Evolutionary conservation across 2,888 invertebrate genomes (phyloP).

Genomic region (Seira sanloemensis): DNA sequence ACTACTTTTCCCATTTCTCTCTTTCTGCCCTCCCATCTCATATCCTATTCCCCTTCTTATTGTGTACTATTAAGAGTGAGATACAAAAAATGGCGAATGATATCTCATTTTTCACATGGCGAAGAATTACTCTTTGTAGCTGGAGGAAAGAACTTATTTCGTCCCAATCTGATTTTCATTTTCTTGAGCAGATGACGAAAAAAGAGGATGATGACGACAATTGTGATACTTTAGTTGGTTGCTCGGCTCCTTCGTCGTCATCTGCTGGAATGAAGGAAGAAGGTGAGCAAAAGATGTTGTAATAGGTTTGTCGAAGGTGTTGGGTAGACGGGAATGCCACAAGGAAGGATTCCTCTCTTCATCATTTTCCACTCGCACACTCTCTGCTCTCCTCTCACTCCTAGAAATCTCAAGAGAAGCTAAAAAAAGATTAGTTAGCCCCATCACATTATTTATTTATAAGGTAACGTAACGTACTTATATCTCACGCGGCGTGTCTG

Average conservation of each 20-base stretch:
- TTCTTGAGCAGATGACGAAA: slow-evolving; percentile 18
- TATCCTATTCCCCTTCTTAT: slow-evolving; percentile 32
- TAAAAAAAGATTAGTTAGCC: slow-evolving; percentile 53
- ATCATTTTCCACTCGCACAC: slow-evolving; percentile 18
- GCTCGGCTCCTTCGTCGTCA: slow-evolving; percentile 15
- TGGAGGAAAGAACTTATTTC: background rate
- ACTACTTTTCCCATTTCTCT: slow-evolving; percentile 44
- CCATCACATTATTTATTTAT: slow-evolving; percentile 62
- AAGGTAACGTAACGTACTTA: slow-evolving; percentile 34
- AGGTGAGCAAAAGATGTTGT: background rate
- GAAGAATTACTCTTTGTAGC: too few species aligned
- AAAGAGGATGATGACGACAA: slow-evolving; percentile 24
- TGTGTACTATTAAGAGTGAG: slow-evolving; percentile 13
- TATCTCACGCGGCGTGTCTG: background rate
- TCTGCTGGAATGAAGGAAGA: slow-evolving; percentile 15
- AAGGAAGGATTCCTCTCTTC: slow-evolving; percentile 19
- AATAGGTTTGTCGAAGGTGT: background rate
- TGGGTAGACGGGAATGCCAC: background rate
- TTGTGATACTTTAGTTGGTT: slow-evolving; percentile 18
- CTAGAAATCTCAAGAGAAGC: background rate
- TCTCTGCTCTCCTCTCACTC: slow-evolving; percentile 14
- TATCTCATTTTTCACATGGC: slow-evolving; percentile 13
- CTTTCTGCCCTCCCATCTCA: slow-evolving; percentile 14
- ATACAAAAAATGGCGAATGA: slow-evolving; percentile 3
- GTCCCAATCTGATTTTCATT: slow-evolving; percentile 51